These are phyloP conservation scores for Cryptotermes secundus DNA, from an alignment of 1,140 invertebrate species.

Conservation along the genomic window DNA sequence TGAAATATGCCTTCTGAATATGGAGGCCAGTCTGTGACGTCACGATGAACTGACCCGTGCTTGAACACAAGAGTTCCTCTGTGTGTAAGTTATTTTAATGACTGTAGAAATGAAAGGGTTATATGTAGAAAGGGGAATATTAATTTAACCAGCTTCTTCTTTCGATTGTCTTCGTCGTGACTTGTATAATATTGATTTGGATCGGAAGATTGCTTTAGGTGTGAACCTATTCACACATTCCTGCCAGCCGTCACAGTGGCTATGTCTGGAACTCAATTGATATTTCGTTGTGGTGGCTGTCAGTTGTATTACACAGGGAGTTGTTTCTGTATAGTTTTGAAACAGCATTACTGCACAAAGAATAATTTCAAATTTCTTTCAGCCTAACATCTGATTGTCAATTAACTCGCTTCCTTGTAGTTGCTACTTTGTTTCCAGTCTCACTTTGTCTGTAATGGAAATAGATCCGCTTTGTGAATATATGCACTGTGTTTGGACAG, in stretches of 20 bases:
- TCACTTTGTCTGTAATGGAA: neutral
- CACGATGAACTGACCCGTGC: no score
- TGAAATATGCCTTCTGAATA: no score
- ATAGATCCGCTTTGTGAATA: neutral
- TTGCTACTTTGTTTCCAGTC: neutral
- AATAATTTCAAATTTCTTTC: neutral
- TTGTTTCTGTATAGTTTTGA: neutral
- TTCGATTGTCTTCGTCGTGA: neutral
- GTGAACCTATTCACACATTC: neutral
- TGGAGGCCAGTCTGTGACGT: no score
- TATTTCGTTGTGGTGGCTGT: neutral
- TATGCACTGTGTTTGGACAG: no score
- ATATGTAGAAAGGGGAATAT: neutral
- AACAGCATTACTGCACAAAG: neutral
- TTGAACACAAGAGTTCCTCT: neutral
- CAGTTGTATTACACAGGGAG: neutral
- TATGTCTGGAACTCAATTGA: neutral
- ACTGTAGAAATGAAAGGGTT: neutral
- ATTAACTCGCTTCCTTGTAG: neutral
- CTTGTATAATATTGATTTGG: constrained; percentile 2
- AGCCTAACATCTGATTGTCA: neutral
- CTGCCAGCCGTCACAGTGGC: neutral
- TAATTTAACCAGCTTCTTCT: neutral
- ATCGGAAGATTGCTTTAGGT: neutral
- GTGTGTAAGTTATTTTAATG: neutral